Evolutionary conservation across 1,140 invertebrate genomes (phyloP).

Genomic region (Thereuonema tuberculata): DNA sequence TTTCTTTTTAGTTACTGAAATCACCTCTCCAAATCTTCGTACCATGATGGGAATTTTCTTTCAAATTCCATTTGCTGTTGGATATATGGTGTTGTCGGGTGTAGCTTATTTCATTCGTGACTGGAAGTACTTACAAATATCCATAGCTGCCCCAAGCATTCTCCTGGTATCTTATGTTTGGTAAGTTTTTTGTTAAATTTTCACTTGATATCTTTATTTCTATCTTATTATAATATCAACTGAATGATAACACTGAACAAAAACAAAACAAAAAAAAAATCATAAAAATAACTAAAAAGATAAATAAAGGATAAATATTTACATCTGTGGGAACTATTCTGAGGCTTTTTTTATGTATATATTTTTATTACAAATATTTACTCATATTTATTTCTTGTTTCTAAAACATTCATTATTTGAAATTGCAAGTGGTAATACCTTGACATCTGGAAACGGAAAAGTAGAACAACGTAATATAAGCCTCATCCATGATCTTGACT

Average conservation of each 20-base stretch:
- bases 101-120: slow-evolving; percentile 29
- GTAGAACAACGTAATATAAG: too few relatives aligned
- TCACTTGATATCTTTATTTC: too few relatives aligned
- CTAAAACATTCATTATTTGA: too few relatives aligned
- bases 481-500: too few relatives aligned
- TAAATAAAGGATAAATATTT: not conserved
- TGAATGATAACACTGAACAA: not conserved
- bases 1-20: slow-evolving; percentile 19
- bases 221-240: too few relatives aligned
- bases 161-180: slow-evolving; percentile 21
- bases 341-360: too few relatives aligned
- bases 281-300: not conserved
- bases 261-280: not conserved
- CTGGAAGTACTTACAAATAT: slow-evolving; percentile 33
- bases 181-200: slow-evolving; percentile 17
- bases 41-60: slow-evolving; percentile 3
- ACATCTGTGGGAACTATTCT: too few relatives aligned
- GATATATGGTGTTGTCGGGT: slow-evolving; percentile 23
- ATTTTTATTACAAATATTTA: not conserved
- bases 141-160: slow-evolving; percentile 20
- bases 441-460: too few relatives aligned
- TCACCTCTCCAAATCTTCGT: slow-evolving; percentile 11
- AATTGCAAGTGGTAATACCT: too few relatives aligned
- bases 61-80: slow-evolving; percentile 7
- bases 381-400: too few relatives aligned